A percentile compares a stretch with the other conserved stretches of the same genome.
These are phyloP conservation scores for Drosophila baimaii DNA, from an alignment of 1,140 invertebrate species.

Conservation along the genomic window DNA sequence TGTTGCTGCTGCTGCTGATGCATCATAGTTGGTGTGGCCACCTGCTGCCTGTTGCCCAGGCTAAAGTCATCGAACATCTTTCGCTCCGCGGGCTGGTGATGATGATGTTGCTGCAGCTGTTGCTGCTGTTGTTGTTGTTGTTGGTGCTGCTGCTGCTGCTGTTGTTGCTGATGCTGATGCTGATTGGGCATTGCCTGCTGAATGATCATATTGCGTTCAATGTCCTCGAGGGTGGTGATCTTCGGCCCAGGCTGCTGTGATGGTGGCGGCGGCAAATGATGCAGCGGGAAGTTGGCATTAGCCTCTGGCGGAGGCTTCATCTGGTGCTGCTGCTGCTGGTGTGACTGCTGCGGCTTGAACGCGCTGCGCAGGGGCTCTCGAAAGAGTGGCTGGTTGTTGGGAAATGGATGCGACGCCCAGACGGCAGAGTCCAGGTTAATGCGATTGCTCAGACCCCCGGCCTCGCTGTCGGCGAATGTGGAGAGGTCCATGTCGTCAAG, in stretches of 20 bases:
- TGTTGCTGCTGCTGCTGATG: slow-evolving; percentile 48
- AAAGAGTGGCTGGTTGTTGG: slow-evolving; percentile 62
- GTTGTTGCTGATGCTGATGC: slow-evolving; percentile 31
- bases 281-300: slow-evolving; percentile 67
- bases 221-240: slow-evolving; percentile 81
- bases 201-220: slow-evolving; percentile 82
- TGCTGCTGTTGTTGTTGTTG: slow-evolving; percentile 22
- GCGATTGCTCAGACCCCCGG: slow-evolving; percentile 51
- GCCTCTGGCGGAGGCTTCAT: slow-evolving; percentile 50
- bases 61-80: slow-evolving; percentile 60
- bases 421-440: slow-evolving; percentile 84
- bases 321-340: slow-evolving; percentile 43
- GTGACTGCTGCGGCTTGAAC: slow-evolving; percentile 59
- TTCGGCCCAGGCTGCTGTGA: slow-evolving; percentile 46
- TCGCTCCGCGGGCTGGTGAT: slow-evolving; percentile 13
- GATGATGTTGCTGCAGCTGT: slow-evolving; percentile 32
- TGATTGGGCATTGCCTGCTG: slow-evolving; percentile 73
- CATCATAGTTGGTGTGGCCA: slow-evolving; percentile 59
- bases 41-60: slow-evolving; percentile 60
- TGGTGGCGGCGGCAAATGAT: slow-evolving; percentile 37
- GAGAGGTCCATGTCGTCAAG: slow-evolving; percentile 85
- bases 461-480: slow-evolving; percentile 79
- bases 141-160: slow-evolving; percentile 22
- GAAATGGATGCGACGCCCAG: slow-evolving; percentile 80
- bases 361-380: slow-evolving; percentile 66